Percentiles rank a stretch among this genome's conserved stretches.
These are phyloP conservation scores for Drosophila lacicola DNA, from an alignment of 2,888 invertebrate genomes.

Conservation along the genomic window DNA sequence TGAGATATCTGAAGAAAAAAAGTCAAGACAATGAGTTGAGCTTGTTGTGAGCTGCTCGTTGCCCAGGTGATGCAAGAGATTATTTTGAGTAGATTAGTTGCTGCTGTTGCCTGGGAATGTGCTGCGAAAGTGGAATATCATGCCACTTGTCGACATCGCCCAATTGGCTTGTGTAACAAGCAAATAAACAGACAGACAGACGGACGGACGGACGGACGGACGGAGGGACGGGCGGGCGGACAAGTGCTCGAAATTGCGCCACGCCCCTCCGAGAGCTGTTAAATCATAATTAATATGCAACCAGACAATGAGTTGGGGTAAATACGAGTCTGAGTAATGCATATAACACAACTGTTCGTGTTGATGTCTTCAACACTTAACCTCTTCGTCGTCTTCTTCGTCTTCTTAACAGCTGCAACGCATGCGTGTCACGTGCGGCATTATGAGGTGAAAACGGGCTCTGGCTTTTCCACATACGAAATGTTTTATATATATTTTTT, in stretches of 20 bases:
- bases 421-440: slow-evolving; percentile 74
- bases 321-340: slow-evolving; percentile 37
- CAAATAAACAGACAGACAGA: slow-evolving; percentile 17
- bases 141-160: slow-evolving; percentile 49
- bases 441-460: slow-evolving; percentile 44
- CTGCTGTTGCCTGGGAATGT: slow-evolving; percentile 28
- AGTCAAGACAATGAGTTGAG: slow-evolving; percentile 23
- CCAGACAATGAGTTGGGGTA: slow-evolving; percentile 14
- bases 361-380: slow-evolving; percentile 30
- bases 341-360: slow-evolving; percentile 24
- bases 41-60: slow-evolving; percentile 7
- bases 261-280: slow-evolving; percentile 7
- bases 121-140: slow-evolving; percentile 52
- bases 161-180: slow-evolving; percentile 50
- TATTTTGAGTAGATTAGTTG: slow-evolving; percentile 17
- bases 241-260: slow-evolving; percentile 1
- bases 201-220: slow-evolving; percentile 5
- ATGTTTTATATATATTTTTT: slow-evolving; percentile 9
- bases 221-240: slow-evolving; percentile 25
- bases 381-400: no score
- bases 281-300: slow-evolving; percentile 70
- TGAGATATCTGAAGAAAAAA: slow-evolving; percentile 88
- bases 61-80: slow-evolving; percentile 54
- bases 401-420: slow-evolving; percentile 61
- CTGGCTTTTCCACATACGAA: slow-evolving; percentile 55